Base-by-base conservation (phyloP, 2,888 invertebrate species). In the Cheilosia pagana region DNA sequence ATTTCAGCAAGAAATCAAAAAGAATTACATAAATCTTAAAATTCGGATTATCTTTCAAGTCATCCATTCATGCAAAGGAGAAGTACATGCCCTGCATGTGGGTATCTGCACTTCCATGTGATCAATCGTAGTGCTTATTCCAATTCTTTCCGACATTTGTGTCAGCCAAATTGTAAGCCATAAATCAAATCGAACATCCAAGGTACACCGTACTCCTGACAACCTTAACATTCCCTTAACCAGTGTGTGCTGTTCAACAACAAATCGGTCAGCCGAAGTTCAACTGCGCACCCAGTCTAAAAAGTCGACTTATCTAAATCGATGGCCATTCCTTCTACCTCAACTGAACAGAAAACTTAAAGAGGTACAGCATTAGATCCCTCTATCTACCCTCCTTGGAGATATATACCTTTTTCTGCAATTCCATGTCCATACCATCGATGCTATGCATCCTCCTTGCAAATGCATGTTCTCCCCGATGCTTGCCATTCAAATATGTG, bases 211-310 rank as follows among this genome's bases (percentile, higher is more conserved):
- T 23, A 23, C 28, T 52, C 21, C 43, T 45, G 28, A 43, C 52
- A 65, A 43, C 50, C 21, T 59, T 39, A 23, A 14, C 12, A 45
- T 65, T 16, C 19, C 16, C 19, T 35, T 48, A 3, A 1, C 16
- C 16, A 10, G n/a, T 55, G 35, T 39, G 4, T 19, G 19, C n/a
- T 39, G 39, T 55, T 67, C 16, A 57, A 25, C 19, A 65, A 65
- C 75, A 81, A 85, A 85, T 85, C 71, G 71, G 55, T 76, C 63
- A 67, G 75, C 39, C 65, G 76, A 60, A 76, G 85, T 70, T 85
- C 71, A 85, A 79, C 79, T 85, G 85, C 85, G 85, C 85, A 76
- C 75, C 79, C 71, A 82, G 35, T 12, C 55, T 67, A 78, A n/a
- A n/a, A n/a, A n/a, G n/a, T 83, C 72, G 63, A 70, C 39, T 57